Conservation (phyloP, 2,113 vertebrate species). For the Leucopsar rothschildi region DNA sequence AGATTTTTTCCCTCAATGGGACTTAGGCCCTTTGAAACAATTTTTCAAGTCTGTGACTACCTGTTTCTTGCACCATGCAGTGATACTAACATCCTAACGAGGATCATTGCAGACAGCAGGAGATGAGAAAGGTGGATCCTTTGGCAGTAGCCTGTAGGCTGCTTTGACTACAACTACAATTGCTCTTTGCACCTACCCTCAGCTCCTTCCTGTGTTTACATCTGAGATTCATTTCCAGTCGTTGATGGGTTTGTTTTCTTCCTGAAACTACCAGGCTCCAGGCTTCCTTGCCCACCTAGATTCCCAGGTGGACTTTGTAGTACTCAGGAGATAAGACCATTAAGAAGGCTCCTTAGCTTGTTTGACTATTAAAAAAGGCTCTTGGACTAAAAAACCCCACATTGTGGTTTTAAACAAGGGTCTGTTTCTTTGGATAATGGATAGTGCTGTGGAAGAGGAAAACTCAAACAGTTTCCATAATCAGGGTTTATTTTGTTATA, state of each 20-base stretch:
- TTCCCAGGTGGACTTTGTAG: background rate
- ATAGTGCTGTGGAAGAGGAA: background rate
- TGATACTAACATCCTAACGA: background rate
- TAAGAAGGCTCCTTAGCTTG: background rate
- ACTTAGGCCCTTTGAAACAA: background rate
- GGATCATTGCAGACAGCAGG: background rate
- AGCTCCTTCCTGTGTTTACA: background rate
- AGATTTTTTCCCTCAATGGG: background rate
- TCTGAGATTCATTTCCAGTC: background rate
- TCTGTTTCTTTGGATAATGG: background rate
- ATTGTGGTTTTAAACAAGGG: background rate
- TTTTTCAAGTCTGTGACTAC: background rate
- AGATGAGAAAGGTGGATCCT: background rate
- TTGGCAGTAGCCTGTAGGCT: background rate
- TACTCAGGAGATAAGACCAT: background rate
- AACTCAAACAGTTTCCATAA: background rate
- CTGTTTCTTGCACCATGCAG: background rate
- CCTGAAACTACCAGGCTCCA: background rate
- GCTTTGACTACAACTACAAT: background rate
- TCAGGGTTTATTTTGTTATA: background rate
- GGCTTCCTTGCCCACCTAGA: background rate
- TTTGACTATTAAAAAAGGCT: background rate
- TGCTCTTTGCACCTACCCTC: background rate
- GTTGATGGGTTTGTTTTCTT: background rate
- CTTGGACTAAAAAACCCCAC: background rate